Conservation (phyloP, 2,113 vertebrate species). For the Colistium nudipinnis region DNA sequence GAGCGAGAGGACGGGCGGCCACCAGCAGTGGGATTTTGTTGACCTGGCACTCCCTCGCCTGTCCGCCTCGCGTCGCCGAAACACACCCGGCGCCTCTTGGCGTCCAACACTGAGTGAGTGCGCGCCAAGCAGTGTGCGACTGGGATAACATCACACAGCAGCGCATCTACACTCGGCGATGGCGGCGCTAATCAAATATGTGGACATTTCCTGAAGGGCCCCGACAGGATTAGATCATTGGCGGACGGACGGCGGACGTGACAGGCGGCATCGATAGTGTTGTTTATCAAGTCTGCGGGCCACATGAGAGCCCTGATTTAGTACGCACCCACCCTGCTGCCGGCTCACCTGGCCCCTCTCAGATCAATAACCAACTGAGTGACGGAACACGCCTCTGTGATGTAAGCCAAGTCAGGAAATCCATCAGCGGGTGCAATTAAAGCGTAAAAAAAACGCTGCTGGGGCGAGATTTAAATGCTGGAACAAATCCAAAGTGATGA, state of each 20-base stretch:
- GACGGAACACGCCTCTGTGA: conserved; percentile 11
- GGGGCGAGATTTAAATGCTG: too few species aligned
- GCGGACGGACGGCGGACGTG: conserved; percentile 15
- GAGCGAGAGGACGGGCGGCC: conserved; percentile 20
- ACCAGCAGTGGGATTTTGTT: conserved; percentile 5
- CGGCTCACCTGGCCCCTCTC: conserved; percentile 8
- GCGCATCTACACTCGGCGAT: conserved; percentile 44
- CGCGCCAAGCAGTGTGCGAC: conserved; percentile 63
- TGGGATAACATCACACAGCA: conserved; percentile 60
- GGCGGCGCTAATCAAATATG: conserved; percentile 46
- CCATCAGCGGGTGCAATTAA: neutral
- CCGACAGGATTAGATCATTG: conserved; percentile 24
- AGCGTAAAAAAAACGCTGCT: neutral
- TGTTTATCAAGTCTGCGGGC: conserved; percentile 41
- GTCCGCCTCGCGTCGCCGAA: conserved; percentile 12
- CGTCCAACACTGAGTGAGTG: conserved; percentile 23
- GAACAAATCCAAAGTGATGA: too few species aligned
- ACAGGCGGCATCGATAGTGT: conserved; percentile 14
- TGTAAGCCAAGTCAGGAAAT: conserved; percentile 1
- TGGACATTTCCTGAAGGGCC: conserved; percentile 42
- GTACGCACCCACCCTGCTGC: conserved; percentile 42
- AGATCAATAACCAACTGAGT: conserved; percentile 48
- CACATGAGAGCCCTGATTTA: conserved; percentile 46
- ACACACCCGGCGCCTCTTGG: conserved; percentile 32
- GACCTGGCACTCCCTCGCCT: conserved; percentile 11